These are phyloP conservation scores for Sebastes itinus DNA, from an alignment of 2,797 vertebrate genomes.

Conservation along the genomic window DNA sequence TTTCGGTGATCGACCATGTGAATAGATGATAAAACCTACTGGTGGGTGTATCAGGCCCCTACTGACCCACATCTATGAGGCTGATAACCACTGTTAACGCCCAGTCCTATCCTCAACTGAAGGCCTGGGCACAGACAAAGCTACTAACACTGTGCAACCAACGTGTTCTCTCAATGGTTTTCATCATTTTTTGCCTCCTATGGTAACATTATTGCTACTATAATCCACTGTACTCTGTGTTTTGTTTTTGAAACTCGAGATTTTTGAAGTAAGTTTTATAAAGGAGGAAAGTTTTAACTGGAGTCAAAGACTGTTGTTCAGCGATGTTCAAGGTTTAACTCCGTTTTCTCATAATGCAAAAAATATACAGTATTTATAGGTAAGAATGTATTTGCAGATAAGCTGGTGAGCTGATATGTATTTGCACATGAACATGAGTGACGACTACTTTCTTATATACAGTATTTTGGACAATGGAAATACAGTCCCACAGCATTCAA, in stretches of 20 bases:
- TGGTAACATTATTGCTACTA: not conserved
- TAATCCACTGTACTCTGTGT: not conserved
- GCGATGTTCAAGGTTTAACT: not conserved
- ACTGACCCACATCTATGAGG: not conserved
- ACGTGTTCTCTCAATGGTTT: not conserved
- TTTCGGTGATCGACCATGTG: too few relatives aligned
- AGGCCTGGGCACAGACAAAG: not conserved
- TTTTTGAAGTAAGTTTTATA: not conserved
- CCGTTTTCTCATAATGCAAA: slow-evolving; percentile 19
- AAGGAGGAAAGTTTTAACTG: not conserved
- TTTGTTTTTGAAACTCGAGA: not conserved
- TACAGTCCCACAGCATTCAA: not conserved
- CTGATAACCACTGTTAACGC: not conserved
- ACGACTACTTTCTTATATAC: not conserved
- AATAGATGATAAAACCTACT: too few relatives aligned
- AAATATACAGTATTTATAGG: slow-evolving; percentile 9
- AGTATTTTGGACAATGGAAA: not conserved
- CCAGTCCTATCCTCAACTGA: not conserved
- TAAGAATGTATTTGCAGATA: not conserved
- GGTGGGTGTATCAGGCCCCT: too few relatives aligned
- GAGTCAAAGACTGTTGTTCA: not conserved
- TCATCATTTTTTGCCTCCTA: not conserved
- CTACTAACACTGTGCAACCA: not conserved
- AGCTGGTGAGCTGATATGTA: not conserved
- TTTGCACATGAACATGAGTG: not conserved